Evolutionary conservation across 2,797 vertebrate species (phyloP).

Genomic region (Hydrolagus colliei): DNA sequence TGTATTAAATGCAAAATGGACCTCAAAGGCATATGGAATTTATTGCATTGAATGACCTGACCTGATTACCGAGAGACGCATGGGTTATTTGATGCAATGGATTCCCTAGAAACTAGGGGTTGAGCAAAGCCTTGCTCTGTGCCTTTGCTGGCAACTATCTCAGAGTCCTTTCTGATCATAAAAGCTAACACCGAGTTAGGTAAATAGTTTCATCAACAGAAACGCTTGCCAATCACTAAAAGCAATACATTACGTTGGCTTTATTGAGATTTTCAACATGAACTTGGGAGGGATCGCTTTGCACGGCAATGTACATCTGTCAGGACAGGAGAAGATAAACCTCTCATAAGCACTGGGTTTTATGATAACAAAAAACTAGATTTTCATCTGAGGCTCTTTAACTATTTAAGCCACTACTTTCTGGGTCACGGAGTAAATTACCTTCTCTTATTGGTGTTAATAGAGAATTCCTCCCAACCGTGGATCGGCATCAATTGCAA

Average conservation of each 20-base stretch:
- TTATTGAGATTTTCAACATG: neutral
- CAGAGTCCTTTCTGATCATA: neutral
- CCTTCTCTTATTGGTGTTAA: constrained; percentile 7
- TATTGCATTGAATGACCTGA: constrained; percentile 23
- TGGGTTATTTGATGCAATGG: constrained; percentile 22
- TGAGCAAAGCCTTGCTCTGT: neutral
- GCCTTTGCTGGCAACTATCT: neutral
- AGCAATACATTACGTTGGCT: neutral
- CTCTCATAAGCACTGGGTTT: constrained; percentile 1
- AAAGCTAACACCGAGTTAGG: neutral
- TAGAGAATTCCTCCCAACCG: constrained; percentile 18
- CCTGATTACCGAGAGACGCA: constrained; percentile 24
- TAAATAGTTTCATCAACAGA: neutral
- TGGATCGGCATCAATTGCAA: constrained; percentile 3
- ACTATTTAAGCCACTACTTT: constrained; percentile 12
- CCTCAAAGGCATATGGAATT: constrained; percentile 23
- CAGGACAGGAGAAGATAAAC: neutral
- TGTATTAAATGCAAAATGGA: constrained; percentile 18
- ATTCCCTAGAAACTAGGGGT: constrained; percentile 12
- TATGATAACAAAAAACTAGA: constrained; percentile 12
- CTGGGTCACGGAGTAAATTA: constrained; percentile 24
- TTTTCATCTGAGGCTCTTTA: constrained; percentile 4
- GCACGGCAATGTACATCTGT: neutral
- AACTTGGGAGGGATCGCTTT: neutral
- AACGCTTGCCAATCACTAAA: neutral